Evolutionary conservation across 2,797 vertebrate species (phyloP).

Genomic region (Sebastes dallii): DNA sequence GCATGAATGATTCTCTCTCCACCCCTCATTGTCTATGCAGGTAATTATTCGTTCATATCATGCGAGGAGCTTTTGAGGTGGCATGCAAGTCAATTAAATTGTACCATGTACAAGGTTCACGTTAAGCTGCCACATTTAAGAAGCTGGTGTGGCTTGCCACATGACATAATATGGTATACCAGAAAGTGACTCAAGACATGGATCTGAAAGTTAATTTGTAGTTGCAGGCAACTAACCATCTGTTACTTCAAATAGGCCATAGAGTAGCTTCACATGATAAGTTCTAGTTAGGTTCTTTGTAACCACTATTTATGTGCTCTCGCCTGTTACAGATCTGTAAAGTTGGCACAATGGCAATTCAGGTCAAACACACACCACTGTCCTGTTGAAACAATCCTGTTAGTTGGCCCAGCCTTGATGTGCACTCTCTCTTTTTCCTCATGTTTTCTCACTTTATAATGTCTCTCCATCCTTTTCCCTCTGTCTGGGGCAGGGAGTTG

Average conservation of each 20-base stretch:
- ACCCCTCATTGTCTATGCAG: background rate
- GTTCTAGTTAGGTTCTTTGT: background rate
- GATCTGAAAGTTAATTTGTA: background rate
- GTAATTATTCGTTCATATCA: slow-evolving; percentile 11
- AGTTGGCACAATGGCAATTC: background rate
- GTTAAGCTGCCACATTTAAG: background rate
- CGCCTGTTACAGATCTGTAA: background rate
- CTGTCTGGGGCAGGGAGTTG: background rate
- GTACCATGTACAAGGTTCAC: background rate
- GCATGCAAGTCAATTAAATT: background rate
- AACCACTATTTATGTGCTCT: background rate
- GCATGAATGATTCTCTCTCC: slow-evolving; percentile 1
- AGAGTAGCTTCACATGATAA: background rate
- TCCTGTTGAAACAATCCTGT: background rate
- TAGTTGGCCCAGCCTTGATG: background rate
- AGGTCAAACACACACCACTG: background rate
- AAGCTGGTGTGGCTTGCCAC: background rate
- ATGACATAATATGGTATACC: background rate
- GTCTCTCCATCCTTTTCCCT: background rate
- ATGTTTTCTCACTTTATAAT: background rate
- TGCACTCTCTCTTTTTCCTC: background rate
- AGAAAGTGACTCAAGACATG: background rate
- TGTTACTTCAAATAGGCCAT: background rate
- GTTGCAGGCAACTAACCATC: background rate
- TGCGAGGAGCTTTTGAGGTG: background rate